A percentile compares a stretch with the other conserved stretches of the same genome.
Conservation (phyloP, 2,888 invertebrate species). For the Dolichomitus sp. region DNA sequence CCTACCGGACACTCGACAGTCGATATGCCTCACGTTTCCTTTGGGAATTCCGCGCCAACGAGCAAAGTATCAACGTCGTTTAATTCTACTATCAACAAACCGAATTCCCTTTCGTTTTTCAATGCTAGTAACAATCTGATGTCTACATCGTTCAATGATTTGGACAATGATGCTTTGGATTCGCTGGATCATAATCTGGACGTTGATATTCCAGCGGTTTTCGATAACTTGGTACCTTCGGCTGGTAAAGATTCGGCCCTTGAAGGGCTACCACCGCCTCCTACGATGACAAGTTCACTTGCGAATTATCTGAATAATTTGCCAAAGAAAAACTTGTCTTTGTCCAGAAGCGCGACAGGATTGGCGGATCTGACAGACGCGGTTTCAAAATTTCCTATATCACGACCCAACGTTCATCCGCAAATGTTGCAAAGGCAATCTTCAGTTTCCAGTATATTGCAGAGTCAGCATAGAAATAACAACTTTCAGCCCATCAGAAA, state of each 20-base stretch:
- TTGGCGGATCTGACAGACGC: conserved; percentile 79
- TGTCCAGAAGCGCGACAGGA: conserved; percentile 79
- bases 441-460: conserved; percentile 80
- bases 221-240: conserved; percentile 64
- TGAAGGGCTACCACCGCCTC: conserved; percentile 78
- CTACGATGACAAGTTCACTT: conserved; percentile 80
- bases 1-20: conserved; percentile 14
- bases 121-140: conserved; percentile 76
- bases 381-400: conserved; percentile 72
- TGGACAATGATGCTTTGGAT: conserved; percentile 62
- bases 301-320: conserved; percentile 82
- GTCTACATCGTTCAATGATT: conserved; percentile 77
- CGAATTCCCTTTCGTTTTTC: conserved; percentile 68
- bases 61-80: conserved; percentile 44
- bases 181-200: conserved; percentile 69
- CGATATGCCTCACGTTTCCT: conserved; percentile 57
- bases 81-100: conserved; percentile 26
- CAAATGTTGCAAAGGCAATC: conserved; percentile 79
- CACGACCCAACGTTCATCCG: conserved; percentile 65
- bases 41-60: conserved; percentile 41
- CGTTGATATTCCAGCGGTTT: conserved; percentile 62
- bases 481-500: conserved; percentile 78
- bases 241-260: conserved; percentile 72
- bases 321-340: conserved; percentile 79
- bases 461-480: conserved; percentile 76